Evolutionary conservation across 2,888 invertebrate species (phyloP).

Genomic region (Dicyrtoma fusca): DNA sequence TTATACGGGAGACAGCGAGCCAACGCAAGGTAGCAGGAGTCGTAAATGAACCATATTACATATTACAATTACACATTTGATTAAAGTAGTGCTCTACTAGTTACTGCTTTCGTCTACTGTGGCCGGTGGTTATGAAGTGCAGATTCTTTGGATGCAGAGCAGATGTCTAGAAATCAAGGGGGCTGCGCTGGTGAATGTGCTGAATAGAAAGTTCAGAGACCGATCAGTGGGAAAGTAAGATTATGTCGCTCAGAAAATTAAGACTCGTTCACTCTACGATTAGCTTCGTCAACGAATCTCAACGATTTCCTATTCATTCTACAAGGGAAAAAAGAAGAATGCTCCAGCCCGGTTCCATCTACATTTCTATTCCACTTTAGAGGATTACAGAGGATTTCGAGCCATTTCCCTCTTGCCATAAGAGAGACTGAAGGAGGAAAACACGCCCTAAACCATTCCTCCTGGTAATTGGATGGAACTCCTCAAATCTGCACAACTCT

Average conservation of each 20-base stretch:
- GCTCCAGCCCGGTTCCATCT: conserved; percentile 15
- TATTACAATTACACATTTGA: too few species aligned
- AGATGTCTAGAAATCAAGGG: too few species aligned
- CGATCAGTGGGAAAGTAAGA: not conserved
- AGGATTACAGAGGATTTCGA: conserved; percentile 30
- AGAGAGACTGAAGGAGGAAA: not conserved
- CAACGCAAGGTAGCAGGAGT: too few species aligned
- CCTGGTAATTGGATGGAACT: conserved; percentile 29
- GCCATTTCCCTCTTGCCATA: conserved; percentile 8
- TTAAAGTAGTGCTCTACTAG: too few species aligned
- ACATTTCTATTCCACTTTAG: conserved; percentile 22
- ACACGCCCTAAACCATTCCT: conserved; percentile 28
- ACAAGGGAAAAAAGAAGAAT: conserved; percentile 9
- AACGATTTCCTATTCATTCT: conserved; percentile 21
- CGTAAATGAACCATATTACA: too few species aligned
- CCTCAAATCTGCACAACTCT: conserved; percentile 32
- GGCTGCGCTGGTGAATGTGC: too few species aligned
- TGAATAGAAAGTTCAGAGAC: too few species aligned
- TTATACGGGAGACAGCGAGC: too few species aligned
- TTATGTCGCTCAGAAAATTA: conserved; percentile 23
- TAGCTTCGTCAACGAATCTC: conserved; percentile 28
- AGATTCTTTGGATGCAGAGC: too few species aligned
- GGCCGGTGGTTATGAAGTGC: too few species aligned
- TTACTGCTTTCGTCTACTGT: too few species aligned
- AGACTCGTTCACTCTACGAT: conserved; percentile 29